A percentile compares a stretch with the other conserved stretches of the same genome.
Conservation (phyloP, 2,113 vertebrate species). For the Periophthalmodon schlosseri region DNA sequence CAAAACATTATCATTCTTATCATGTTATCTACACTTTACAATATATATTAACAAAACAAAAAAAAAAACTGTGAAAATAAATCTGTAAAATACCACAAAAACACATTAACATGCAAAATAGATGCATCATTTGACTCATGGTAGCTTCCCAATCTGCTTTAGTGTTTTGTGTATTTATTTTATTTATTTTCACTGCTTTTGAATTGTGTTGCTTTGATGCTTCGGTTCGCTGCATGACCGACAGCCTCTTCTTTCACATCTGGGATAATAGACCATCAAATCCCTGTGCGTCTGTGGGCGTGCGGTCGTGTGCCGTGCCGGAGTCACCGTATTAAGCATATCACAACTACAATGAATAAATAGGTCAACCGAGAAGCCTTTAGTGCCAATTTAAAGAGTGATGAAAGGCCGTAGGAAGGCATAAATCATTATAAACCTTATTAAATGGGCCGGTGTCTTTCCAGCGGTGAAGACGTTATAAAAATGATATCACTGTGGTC, state of each 20-base stretch:
- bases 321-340: slow-evolving; percentile 63
- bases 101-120: not conserved
- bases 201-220: slow-evolving; percentile 32
- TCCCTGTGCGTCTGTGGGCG: slow-evolving; percentile 59
- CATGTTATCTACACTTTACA: too few species aligned
- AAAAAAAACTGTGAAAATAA: too few species aligned
- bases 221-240: slow-evolving; percentile 9
- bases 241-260: slow-evolving; percentile 32
- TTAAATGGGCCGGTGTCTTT: slow-evolving; percentile 62
- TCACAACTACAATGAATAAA: slow-evolving; percentile 66
- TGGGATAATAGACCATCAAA: slow-evolving; percentile 50
- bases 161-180: slow-evolving; percentile 9
- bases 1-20: too few species aligned
- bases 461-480: slow-evolving; percentile 49
- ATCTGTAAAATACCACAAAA: not conserved
- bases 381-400: slow-evolving; percentile 69
- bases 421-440: slow-evolving; percentile 65
- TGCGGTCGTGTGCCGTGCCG: slow-evolving; percentile 59
- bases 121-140: not conserved
- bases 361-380: slow-evolving; percentile 69
- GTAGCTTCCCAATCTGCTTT: slow-evolving; percentile 13
- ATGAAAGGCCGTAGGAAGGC: slow-evolving; percentile 67
- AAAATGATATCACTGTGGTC: slow-evolving; percentile 56
- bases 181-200: slow-evolving; percentile 21
- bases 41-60: too few species aligned